phyloP scores from a whole-genome alignment of 2,113 vertebrate species.

The Calonectris borealis region DNA sequence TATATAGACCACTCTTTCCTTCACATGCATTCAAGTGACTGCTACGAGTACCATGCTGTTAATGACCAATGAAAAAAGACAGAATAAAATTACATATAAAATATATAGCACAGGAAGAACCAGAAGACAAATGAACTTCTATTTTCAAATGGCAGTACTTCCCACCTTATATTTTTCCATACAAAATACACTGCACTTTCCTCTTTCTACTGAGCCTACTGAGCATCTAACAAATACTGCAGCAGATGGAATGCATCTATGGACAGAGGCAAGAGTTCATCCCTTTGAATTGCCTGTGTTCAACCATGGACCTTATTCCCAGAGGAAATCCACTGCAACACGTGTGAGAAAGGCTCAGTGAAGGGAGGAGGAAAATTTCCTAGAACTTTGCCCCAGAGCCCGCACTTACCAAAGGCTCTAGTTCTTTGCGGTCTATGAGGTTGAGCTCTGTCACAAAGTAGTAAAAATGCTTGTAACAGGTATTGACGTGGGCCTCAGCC shows the following conservation, averaged over 20 bases:
- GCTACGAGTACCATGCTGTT: background rate
- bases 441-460: conserved; percentile 87
- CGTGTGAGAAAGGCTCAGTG: background rate
- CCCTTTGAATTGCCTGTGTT: background rate
- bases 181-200: background rate
- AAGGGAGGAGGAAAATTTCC: background rate
- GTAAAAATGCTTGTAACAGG: conserved; percentile 91
- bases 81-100: background rate
- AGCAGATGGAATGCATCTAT: background rate
- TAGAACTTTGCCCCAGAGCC: background rate
- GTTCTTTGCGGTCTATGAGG: conserved; percentile 87
- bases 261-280: background rate
- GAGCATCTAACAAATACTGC: background rate
- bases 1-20: background rate
- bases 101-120: background rate
- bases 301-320: background rate
- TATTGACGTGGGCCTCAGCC: conserved; percentile 86
- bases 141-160: background rate
- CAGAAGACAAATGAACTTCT: background rate
- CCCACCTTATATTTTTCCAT: background rate
- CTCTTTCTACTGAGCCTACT: background rate
- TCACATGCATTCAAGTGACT: background rate
- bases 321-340: background rate
- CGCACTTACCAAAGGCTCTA: conserved; percentile 86
- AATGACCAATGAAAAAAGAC: background rate